Evolutionary conservation across 2,797 vertebrate genomes (phyloP), one percentile per base, ranked within the genome.

Genomic region (Xenentodon cancila): DNA sequence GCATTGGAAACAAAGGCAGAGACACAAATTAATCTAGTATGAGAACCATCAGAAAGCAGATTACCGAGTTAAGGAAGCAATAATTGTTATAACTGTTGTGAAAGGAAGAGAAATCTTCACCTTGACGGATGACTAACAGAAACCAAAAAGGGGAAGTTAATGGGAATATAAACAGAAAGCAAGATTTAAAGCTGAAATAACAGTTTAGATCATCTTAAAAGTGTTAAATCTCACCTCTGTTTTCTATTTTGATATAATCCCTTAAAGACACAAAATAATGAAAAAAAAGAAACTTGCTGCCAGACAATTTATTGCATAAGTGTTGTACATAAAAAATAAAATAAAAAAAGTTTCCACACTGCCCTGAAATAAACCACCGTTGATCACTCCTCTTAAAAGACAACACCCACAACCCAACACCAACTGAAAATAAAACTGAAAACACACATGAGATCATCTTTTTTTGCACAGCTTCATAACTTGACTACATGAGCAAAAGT

Each of bases 11-110:
- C 77, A 87, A 81, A 82, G 64, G 59, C 64, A 47, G 59, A 69
- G 69, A 77, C 53, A 71, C 76, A 81, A 81, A 85, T 84, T 77
- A 75, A 82, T 83, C 74, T 71, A 77, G 68, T 73, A 80, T 78
- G 80, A 79, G 80, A 84, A 72, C 59, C 58, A 77, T 66, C 42
- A 0, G 53, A 84, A 72, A 73, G 59, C 40, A 65, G 84, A 84
- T 90, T 84, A 86, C 44, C 59, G 22, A 74, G 72, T 79, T 76
- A 79, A 82, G 71, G 72, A 77, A 72, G 61, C 42, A 47, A 64
- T 67, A 53, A 77, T 79, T 80, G 74, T 37, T 73, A 59, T 68
- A 11, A 40, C 21, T 73, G 57, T 58, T 78, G 74, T 78, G 55
- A 77, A 64, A 75, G 55, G 65, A 80, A 18, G 62, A 53, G 52